phyloP scores from a whole-genome alignment of 2,113 vertebrate species.

The Bujurquina vittata region DNA sequence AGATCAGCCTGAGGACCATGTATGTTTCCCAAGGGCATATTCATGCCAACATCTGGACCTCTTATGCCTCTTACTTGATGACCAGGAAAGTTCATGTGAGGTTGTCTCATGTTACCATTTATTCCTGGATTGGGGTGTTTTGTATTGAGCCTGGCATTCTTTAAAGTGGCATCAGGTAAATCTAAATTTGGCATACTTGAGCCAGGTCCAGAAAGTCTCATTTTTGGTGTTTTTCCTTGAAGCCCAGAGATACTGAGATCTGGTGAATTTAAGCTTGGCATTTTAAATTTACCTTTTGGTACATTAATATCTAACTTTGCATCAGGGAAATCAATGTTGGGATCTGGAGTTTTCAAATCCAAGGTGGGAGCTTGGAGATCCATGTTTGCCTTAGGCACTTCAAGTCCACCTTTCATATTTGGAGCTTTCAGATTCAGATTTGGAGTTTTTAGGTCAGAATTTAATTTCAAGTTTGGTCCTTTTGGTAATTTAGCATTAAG shows the following conservation, averaged over 20 bases:
- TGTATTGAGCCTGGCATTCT: constrained; percentile 39
- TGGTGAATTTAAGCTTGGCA: constrained; percentile 57
- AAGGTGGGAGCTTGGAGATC: constrained; percentile 60
- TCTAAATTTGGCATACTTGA: constrained; percentile 32
- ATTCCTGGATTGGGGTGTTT: constrained; percentile 38
- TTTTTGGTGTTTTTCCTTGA: constrained; percentile 29
- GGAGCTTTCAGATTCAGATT: constrained; percentile 55
- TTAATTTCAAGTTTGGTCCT: constrained; percentile 45
- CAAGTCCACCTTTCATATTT: constrained; percentile 64
- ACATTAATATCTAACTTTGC: constrained; percentile 38
- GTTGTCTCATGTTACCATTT: constrained; percentile 17
- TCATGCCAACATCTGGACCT: constrained; percentile 33
- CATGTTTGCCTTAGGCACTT: constrained; percentile 47
- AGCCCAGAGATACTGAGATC: constrained; percentile 48
- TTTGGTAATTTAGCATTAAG: constrained; percentile 45
- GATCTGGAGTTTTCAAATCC: constrained; percentile 45
- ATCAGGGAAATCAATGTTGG: constrained; percentile 41
- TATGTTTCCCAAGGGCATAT: constrained; percentile 43
- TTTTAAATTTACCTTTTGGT: constrained; percentile 43
- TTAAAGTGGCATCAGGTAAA: constrained; percentile 51
- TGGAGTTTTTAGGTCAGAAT: constrained; percentile 50
- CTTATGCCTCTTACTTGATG: constrained; percentile 49
- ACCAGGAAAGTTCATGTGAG: constrained; percentile 33
- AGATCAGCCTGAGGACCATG: constrained; percentile 32
- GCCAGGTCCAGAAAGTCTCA: constrained; percentile 37